These are phyloP conservation scores for Ennomos erosarius DNA, from an alignment of 2,888 invertebrate genomes.

Conservation along the genomic window DNA sequence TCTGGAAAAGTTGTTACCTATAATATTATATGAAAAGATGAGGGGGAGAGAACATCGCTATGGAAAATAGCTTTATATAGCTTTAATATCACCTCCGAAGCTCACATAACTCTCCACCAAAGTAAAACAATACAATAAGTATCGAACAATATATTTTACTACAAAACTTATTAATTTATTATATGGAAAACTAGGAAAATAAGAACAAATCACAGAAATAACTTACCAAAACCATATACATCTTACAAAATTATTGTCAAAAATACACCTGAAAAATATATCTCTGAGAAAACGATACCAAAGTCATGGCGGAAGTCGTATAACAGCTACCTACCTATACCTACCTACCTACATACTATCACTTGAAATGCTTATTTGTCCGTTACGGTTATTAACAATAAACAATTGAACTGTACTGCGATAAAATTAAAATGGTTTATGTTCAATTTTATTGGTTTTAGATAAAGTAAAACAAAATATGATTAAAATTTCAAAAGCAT, in stretches of 20 bases:
- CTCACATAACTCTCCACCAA: background rate
- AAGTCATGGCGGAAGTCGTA: no score
- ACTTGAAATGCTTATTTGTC: background rate
- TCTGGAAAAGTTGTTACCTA: constrained; percentile 33
- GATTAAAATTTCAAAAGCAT: background rate
- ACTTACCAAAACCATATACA: constrained; percentile 56
- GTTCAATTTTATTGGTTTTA: constrained; percentile 11
- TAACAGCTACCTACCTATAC: no score
- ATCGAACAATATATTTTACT: no score
- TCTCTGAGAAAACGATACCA: background rate
- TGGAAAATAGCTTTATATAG: no score
- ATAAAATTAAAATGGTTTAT: constrained; percentile 13
- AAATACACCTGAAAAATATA: background rate
- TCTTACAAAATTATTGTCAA: constrained; percentile 31
- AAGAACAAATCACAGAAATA: background rate
- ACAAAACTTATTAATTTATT: no score
- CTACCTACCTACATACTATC: background rate
- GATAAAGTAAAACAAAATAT: constrained; percentile 11
- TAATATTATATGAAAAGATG: no score
- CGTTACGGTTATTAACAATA: constrained; percentile 26
- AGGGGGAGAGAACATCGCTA: no score
- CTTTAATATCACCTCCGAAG: no score
- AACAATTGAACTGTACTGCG: constrained; percentile 17
- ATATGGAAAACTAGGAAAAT: no score
- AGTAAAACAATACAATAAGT: constrained; percentile 2